Evolutionary conservation across 2,113 vertebrate genomes (phyloP).

Genomic region (Podarcis muralis): DNA sequence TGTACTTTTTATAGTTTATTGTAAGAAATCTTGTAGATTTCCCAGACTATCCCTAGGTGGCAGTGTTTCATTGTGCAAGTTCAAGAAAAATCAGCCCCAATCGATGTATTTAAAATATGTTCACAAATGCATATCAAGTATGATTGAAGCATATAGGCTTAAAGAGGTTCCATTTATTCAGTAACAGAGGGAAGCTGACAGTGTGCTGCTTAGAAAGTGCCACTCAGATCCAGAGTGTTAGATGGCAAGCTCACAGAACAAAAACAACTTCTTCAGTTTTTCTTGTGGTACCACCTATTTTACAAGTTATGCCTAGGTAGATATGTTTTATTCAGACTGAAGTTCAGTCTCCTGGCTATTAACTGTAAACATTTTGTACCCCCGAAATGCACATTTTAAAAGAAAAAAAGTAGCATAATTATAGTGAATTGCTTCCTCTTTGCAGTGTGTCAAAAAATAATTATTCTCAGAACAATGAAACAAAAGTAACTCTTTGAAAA

Average conservation of each 20-base stretch:
- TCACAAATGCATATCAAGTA: not conserved
- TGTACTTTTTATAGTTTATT: not conserved
- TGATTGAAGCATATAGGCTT: not conserved
- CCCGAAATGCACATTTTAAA: not conserved
- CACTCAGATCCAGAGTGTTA: not conserved
- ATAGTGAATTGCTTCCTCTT: not conserved
- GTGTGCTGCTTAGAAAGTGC: accelerated
- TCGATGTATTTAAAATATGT: not conserved
- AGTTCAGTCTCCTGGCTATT: not conserved
- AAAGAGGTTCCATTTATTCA: not conserved
- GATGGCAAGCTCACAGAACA: not conserved
- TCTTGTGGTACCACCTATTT: not conserved
- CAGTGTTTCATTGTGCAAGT: conserved; percentile 31
- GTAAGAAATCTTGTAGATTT: not conserved
- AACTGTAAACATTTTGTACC: conserved; percentile 22
- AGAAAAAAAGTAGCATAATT: not conserved
- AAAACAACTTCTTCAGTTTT: not conserved
- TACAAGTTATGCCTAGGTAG: not conserved
- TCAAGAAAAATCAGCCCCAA: not conserved
- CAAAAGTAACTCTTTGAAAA: not conserved
- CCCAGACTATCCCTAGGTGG: conserved; percentile 70
- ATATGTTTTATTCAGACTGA: not conserved
- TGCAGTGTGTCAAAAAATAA: not conserved
- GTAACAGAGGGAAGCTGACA: not conserved
- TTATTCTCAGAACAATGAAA: not conserved